Percentiles rank a stretch among this genome's conserved stretches.
Evolutionary conservation across 2,888 invertebrate species (phyloP).

Genomic region (Hybos culiciformis): DNA sequence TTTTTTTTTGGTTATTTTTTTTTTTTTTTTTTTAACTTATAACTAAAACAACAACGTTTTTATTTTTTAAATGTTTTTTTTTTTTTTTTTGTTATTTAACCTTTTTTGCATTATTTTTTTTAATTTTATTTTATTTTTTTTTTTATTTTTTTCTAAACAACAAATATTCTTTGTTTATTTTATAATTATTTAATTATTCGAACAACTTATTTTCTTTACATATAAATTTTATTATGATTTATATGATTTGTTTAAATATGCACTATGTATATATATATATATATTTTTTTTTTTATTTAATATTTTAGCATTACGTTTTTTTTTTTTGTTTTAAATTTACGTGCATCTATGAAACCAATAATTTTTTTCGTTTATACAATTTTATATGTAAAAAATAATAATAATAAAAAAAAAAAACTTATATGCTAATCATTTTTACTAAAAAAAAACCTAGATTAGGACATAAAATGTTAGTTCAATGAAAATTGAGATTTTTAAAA

Average conservation of each 20-base stretch:
- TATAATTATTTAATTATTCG: neutral
- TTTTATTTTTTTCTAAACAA: slow-evolving; percentile 16
- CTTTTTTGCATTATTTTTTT: neutral
- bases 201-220: slow-evolving; percentile 9
- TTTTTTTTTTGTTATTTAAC: slow-evolving; percentile 8
- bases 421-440: no score
- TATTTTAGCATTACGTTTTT: slow-evolving; percentile 11
- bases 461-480: no score
- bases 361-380: slow-evolving; percentile 24
- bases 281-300: slow-evolving; percentile 9
- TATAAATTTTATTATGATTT: slow-evolving; percentile 1
- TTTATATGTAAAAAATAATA: slow-evolving; percentile 10
- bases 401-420: no score
- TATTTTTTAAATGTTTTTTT: slow-evolving; percentile 5
- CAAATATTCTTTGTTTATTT: slow-evolving; percentile 13
- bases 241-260: neutral
- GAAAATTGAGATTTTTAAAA: no score
- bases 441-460: no score
- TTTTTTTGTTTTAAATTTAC: slow-evolving; percentile 30
- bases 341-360: slow-evolving; percentile 38
- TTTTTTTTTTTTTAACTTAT: slow-evolving; percentile 8
- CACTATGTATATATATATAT: slow-evolving; percentile 5
- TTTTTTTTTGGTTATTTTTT: slow-evolving; percentile 9
- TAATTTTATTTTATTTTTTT: slow-evolving; percentile 7
- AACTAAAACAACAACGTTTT: slow-evolving; percentile 12